Percentiles rank a stretch among this genome's conserved stretches.
Conservation (phyloP, 2,888 invertebrate species). For the Aquatica leii region DNA sequence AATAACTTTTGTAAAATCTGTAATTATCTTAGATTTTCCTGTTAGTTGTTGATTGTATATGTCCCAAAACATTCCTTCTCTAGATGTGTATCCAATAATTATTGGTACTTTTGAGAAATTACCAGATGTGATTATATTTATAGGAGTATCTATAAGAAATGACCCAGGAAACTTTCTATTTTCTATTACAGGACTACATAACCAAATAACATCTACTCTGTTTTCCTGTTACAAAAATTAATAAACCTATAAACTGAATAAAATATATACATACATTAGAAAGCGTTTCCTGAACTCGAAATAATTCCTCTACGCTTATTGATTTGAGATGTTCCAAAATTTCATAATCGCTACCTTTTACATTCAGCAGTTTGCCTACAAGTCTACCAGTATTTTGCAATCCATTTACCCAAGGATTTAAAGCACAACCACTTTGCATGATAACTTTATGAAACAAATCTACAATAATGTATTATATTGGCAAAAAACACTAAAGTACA, state of each 20-base stretch:
- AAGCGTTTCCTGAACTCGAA: conserved; percentile 36
- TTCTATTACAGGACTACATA: conserved; percentile 43
- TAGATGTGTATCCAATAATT: conserved; percentile 33
- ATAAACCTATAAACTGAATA: not conserved
- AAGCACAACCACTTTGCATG: conserved; percentile 52
- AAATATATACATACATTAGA: conserved; percentile 29
- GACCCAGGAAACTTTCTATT: conserved; percentile 35
- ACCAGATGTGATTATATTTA: conserved; percentile 50
- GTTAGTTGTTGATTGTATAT: conserved; percentile 18
- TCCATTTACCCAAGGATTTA: conserved; percentile 49
- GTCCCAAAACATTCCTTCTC: conserved; percentile 35
- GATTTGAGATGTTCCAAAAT: conserved; percentile 55
- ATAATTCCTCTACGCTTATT: conserved; percentile 25
- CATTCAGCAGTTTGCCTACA: conserved; percentile 15
- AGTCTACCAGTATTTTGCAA: conserved; percentile 13
- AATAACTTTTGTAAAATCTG: conserved; percentile 19
- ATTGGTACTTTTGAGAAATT: conserved; percentile 38
- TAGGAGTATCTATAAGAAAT: conserved; percentile 50
- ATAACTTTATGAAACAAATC: conserved; percentile 55
- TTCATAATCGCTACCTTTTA: conserved; percentile 49
- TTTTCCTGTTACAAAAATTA: conserved; percentile 12
- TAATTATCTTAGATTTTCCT: conserved; percentile 23
- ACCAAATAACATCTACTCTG: conserved; percentile 21
- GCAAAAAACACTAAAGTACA: not conserved
- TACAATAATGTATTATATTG: conserved; percentile 28